These are phyloP conservation scores for Zaprionus obscuricornis DNA, from an alignment of 2,888 invertebrate genomes.

Conservation along the genomic window DNA sequence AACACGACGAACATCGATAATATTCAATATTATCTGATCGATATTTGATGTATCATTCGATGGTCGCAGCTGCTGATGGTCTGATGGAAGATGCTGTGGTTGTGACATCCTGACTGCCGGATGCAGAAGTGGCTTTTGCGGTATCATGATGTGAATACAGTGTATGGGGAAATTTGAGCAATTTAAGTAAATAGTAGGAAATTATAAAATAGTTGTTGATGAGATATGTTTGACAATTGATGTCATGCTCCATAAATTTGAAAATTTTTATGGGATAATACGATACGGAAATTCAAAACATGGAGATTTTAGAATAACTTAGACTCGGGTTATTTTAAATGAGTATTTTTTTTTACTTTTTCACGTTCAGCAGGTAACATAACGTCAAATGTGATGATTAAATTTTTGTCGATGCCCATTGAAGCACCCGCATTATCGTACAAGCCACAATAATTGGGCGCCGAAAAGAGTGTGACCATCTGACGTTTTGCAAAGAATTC, in stretches of 20 bases:
- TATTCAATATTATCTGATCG: slow-evolving; percentile 44
- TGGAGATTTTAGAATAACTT: not conserved
- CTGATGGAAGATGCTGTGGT: slow-evolving; percentile 9
- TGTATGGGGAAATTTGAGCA: slow-evolving; percentile 32
- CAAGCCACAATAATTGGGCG: slow-evolving; percentile 98
- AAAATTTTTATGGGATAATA: too few species aligned
- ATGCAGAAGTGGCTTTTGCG: not conserved
- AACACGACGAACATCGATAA: slow-evolving; percentile 45
- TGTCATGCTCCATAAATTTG: slow-evolving; percentile 1
- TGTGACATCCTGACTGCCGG: slow-evolving; percentile 6
- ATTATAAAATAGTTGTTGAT: slow-evolving; percentile 1
- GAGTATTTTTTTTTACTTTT: not conserved
- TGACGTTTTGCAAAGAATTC: slow-evolving; percentile 99
- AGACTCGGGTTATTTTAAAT: not conserved
- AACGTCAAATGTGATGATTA: slow-evolving; percentile 93
- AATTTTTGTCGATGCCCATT: slow-evolving; percentile 99
- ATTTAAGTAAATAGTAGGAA: not conserved
- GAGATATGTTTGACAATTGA: slow-evolving; percentile 30
- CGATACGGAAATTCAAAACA: too few species aligned
- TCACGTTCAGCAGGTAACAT: not conserved
- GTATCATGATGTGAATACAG: too few species aligned
- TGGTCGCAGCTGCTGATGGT: slow-evolving; percentile 16
- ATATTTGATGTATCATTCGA: slow-evolving; percentile 19
- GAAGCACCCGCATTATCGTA: slow-evolving; percentile 99
- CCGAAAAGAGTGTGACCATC: slow-evolving; percentile 98